These are phyloP conservation scores for Rotaria sp. DNA, from an alignment of 2,888 invertebrate species.

Conservation along the genomic window DNA sequence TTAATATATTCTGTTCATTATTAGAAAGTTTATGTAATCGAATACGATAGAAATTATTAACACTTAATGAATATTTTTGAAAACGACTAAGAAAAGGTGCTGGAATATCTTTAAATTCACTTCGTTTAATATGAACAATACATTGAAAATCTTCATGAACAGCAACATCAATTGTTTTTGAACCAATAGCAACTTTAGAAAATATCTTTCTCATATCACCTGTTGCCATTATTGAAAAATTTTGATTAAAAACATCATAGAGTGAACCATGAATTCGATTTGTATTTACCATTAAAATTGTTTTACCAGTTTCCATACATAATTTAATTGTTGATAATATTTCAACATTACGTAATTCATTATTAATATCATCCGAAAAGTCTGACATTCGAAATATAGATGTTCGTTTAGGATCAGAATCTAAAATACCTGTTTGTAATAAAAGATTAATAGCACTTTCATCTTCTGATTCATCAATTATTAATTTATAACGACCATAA, in stretches of 20 bases:
- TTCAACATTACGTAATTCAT: constrained; percentile 8
- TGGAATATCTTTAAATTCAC: not conserved
- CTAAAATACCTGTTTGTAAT: not conserved
- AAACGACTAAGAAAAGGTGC: constrained; percentile 9
- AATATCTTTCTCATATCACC: not conserved
- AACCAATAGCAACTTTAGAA: not conserved
- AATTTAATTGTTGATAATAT: not conserved
- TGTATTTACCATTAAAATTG: not conserved
- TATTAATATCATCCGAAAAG: not conserved
- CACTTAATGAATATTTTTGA: not conserved
- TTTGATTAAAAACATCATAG: not conserved
- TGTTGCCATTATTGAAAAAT: not conserved
- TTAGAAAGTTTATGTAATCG: not conserved
- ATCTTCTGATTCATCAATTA: not conserved
- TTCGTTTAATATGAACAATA: not conserved
- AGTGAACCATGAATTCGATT: not conserved
- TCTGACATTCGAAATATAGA: not conserved
- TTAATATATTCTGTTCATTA: not conserved
- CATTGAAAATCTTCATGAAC: no score
- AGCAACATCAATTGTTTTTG: no score
- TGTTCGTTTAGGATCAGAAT: not conserved
- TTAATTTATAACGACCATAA: not conserved
- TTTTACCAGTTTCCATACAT: not conserved
- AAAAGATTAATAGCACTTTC: not conserved
- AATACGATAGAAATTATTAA: not conserved